Evolutionary conservation across 2,113 vertebrate species (phyloP).

Genomic region (Sylvia atricapilla): DNA sequence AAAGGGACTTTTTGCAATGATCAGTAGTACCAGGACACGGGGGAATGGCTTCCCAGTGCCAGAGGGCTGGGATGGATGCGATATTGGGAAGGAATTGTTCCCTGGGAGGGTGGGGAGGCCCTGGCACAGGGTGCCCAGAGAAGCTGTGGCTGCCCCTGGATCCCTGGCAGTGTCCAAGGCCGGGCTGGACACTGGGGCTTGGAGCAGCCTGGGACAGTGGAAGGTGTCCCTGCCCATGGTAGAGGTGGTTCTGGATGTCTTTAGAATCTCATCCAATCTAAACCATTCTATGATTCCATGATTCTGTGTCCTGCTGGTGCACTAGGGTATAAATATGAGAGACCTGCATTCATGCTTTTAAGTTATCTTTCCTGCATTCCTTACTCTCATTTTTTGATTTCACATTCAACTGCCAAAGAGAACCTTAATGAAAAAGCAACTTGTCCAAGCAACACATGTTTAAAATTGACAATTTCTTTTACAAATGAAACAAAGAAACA

Average conservation of each 20-base stretch:
- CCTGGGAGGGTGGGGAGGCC: background rate
- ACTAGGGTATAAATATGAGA: background rate
- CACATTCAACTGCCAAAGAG: background rate
- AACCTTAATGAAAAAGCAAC: background rate
- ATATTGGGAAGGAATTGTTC: background rate
- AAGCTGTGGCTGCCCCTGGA: background rate
- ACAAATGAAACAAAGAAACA: background rate
- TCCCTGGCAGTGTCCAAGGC: background rate
- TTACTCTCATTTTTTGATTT: background rate
- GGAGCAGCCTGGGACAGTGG: background rate
- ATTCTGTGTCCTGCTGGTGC: background rate
- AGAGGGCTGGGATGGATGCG: fast-evolving
- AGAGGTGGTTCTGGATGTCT: fast-evolving
- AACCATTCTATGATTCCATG: background rate
- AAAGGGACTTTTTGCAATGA: background rate
- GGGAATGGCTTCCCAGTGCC: background rate
- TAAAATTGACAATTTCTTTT: background rate
- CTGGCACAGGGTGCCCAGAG: background rate
- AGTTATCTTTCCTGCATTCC: background rate
- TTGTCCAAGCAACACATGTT: fast-evolving
- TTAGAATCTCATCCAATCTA: fast-evolving
- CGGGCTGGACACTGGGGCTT: background rate
- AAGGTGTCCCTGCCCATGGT: background rate
- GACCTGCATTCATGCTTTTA: background rate
- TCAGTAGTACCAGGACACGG: background rate